Conservation (phyloP, 2,888 invertebrate genomes). For the Creontiades dilutus region DNA sequence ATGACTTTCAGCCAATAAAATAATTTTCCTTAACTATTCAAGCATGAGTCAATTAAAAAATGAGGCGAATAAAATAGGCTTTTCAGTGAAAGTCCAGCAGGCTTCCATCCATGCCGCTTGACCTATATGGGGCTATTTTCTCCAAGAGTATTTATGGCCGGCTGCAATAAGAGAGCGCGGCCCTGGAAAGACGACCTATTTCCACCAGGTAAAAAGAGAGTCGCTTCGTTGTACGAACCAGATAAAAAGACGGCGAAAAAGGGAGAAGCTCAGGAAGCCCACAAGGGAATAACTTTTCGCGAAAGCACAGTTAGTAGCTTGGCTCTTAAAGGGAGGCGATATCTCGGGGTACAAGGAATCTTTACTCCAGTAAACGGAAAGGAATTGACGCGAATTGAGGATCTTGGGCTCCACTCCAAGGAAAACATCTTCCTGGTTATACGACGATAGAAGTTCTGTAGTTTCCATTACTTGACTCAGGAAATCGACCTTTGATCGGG, state of each 20-base stretch:
- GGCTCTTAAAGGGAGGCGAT: constrained; percentile 7
- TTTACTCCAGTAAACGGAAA: constrained; percentile 48
- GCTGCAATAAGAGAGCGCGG: background rate
- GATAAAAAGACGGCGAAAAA: constrained; percentile 38
- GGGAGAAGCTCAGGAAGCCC: background rate
- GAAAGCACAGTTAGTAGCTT: constrained; percentile 37
- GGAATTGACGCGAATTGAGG: constrained; percentile 48
- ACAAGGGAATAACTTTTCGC: constrained; percentile 45
- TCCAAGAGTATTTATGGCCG: constrained; percentile 13
- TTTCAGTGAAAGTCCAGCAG: background rate
- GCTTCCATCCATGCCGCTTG: background rate
- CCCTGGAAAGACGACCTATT: constrained; percentile 14
- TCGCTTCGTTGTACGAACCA: constrained; percentile 17
- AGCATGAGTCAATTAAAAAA: too few species aligned
- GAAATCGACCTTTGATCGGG: too few species aligned
- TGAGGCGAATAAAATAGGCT: too few species aligned
- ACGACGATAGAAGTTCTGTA: background rate
- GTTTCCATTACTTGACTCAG: background rate
- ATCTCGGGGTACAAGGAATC: constrained; percentile 43
- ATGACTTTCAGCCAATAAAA: too few species aligned
- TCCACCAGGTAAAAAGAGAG: constrained; percentile 41
- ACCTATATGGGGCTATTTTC: background rate
- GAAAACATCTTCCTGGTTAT: background rate
- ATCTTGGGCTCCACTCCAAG: background rate
- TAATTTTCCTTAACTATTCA: too few species aligned